Evolutionary conservation across 2,113 vertebrate species (phyloP).

Genomic region (Hucho hucho): DNA sequence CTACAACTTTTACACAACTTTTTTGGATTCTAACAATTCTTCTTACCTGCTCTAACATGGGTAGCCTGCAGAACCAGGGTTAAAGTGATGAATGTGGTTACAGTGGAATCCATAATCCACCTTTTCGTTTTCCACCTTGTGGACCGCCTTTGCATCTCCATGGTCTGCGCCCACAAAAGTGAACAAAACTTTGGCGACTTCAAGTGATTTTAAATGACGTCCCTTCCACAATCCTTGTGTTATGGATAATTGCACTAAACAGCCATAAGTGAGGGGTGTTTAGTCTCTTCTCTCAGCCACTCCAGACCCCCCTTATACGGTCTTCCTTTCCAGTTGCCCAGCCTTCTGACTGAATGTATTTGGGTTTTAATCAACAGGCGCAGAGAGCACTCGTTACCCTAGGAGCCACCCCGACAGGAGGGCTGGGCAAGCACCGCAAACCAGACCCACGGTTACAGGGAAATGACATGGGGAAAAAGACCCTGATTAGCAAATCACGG

Average conservation of each 20-base stretch:
- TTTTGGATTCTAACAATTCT: constrained; percentile 57
- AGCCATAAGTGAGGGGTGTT: constrained; percentile 80
- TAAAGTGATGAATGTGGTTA: constrained; percentile 77
- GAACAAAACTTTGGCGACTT: constrained; percentile 62
- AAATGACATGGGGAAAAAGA: constrained; percentile 76
- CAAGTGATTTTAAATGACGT: constrained; percentile 50
- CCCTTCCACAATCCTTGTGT: constrained; percentile 69
- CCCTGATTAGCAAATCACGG: constrained; percentile 83
- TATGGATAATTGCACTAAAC: constrained; percentile 74
- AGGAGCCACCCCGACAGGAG: constrained; percentile 84
- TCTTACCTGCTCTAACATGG: constrained; percentile 90
- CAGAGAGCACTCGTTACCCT: constrained; percentile 77
- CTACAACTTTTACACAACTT: constrained; percentile 21
- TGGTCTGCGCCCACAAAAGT: constrained; percentile 67
- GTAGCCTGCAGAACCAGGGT: constrained; percentile 79
- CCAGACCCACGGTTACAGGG: constrained; percentile 77
- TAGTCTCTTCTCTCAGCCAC: constrained; percentile 67
- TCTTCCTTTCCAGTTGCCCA: constrained; percentile 77
- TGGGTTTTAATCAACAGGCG: constrained; percentile 82
- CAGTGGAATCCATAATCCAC: constrained; percentile 83
- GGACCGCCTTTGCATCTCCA: constrained; percentile 90
- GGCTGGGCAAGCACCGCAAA: constrained; percentile 81
- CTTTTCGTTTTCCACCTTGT: constrained; percentile 94
- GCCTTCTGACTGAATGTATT: constrained; percentile 82
- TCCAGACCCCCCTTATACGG: constrained; percentile 67